Base-by-base conservation (phyloP, 1,140 invertebrate species). In the Eumeta japonica region DNA sequence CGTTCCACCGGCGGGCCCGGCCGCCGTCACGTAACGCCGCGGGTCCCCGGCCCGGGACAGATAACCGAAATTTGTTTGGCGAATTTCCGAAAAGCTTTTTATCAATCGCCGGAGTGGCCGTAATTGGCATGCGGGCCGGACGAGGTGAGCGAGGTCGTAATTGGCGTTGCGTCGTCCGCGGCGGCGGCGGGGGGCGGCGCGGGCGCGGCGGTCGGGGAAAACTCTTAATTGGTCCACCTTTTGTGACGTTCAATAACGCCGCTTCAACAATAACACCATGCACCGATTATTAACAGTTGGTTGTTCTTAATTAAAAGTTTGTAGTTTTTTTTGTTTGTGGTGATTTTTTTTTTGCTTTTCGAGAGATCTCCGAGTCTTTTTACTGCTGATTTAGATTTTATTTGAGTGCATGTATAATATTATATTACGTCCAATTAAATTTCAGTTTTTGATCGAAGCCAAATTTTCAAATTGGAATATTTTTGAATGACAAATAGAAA, bases 201-300 rank as follows among this genome's bases (percentile, higher is more conserved):
- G 48, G 55, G 48, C 7, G 47, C 46, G 63, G 58, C 60, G 56
- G 62, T 74, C 71, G 66, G 66, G 52, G 62, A 65, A 74, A 74
- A 74, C 50, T 70, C 54, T 74, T 74, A 74, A 74, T 74, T 74
- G 65, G 70, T 63, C 50, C 58, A 63, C 53, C 62, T 68, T 66
- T 70, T 65, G 61, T 62, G 63, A 61, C 62, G 56, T 62, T 52
- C 55, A 59, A 60, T 68, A 68, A 63, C 50, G 57, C 63, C 65
- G 63, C 60, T 52, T 45, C 52, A 55, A 65, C 70, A 67, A 70
- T 70, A 71, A 65, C 56, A 55, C 42, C 41, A n/a, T n/a, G n/a
- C n/a, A 43, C 39, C 58, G 65, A 67, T 71, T 70, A 70, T 71
- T 67, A 64, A 56, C 63, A 62, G 62, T 62, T 70, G 56, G 55